Evolutionary conservation across 2,888 invertebrate species (phyloP).

Genomic region (Epinotia bilunana): DNA sequence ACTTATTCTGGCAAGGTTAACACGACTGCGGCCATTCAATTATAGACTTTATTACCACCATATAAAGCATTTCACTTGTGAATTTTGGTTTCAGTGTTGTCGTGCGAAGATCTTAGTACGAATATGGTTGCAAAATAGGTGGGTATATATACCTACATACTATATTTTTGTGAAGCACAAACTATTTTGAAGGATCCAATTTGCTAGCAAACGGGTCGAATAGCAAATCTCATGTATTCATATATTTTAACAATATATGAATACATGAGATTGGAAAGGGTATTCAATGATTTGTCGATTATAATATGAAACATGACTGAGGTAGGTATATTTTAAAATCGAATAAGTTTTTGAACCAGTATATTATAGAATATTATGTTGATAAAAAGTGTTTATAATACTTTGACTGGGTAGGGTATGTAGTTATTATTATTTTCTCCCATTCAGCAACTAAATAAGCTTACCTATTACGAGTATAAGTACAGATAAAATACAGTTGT

Average conservation of each 20-base stretch:
- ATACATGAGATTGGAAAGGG: neutral
- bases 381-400: too few relatives aligned
- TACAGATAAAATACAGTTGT: too few relatives aligned
- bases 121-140: constrained; percentile 35
- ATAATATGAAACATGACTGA: neutral
- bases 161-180: constrained; percentile 21
- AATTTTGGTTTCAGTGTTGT: constrained; percentile 25
- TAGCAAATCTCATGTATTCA: constrained; percentile 7
- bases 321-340: neutral
- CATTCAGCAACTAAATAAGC: too few relatives aligned
- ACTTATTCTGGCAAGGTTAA: constrained; percentile 29
- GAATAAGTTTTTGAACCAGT: neutral
- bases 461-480: too few relatives aligned
- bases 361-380: neutral
- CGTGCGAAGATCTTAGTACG: constrained; percentile 23
- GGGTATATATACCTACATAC: neutral
- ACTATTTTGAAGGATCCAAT: constrained; percentile 41
- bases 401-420: too few relatives aligned
- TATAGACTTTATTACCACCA: constrained; percentile 7
- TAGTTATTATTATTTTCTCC: too few relatives aligned
- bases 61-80: neutral
- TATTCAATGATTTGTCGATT: neutral
- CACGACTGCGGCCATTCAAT: neutral
- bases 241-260: neutral
- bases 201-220: constrained; percentile 23